A percentile compares a stretch with the other conserved stretches of the same genome.
These are phyloP conservation scores for Acronicta aceris DNA, from an alignment of 2,888 invertebrate species.

Conservation along the genomic window DNA sequence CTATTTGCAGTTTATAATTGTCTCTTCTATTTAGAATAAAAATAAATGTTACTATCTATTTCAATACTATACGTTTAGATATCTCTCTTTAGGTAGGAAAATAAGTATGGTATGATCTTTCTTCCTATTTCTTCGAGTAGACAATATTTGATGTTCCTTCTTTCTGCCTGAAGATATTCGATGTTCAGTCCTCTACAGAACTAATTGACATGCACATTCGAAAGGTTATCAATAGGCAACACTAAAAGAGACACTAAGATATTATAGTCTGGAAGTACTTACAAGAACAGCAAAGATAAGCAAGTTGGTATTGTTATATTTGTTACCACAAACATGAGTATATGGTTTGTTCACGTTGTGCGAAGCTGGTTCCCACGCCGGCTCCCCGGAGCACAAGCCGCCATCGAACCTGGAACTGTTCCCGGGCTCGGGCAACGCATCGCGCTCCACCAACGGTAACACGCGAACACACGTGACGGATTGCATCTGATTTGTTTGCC, in stretches of 20 bases:
- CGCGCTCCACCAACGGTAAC: constrained; percentile 95
- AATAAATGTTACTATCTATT: constrained; percentile 54
- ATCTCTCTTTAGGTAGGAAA: constrained; percentile 53
- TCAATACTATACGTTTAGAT: constrained; percentile 54
- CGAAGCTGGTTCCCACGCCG: constrained; percentile 85
- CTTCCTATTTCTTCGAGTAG: constrained; percentile 65
- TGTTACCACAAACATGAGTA: constrained; percentile 1
- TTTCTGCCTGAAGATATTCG: constrained; percentile 67
- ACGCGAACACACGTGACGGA: constrained; percentile 62
- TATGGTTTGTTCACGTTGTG: constrained; percentile 74
- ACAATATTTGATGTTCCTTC: constrained; percentile 68
- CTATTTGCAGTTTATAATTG: constrained; percentile 28
- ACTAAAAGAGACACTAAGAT: constrained; percentile 20
- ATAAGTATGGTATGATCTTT: constrained; percentile 54
- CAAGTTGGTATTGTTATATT: background rate
- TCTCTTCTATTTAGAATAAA: constrained; percentile 35
- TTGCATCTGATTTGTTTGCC: constrained; percentile 34
- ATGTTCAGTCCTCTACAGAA: constrained; percentile 65
- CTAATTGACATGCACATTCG: constrained; percentile 69
- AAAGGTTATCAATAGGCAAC: constrained; percentile 25
- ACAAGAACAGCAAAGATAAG: background rate
- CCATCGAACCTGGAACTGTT: constrained; percentile 93
- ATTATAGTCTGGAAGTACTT: background rate
- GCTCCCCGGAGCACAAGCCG: constrained; percentile 92
- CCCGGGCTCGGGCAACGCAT: constrained; percentile 90